These are phyloP conservation scores for Lucilia sericata DNA, from an alignment of 1,140 invertebrate genomes.

Conservation along the genomic window DNA sequence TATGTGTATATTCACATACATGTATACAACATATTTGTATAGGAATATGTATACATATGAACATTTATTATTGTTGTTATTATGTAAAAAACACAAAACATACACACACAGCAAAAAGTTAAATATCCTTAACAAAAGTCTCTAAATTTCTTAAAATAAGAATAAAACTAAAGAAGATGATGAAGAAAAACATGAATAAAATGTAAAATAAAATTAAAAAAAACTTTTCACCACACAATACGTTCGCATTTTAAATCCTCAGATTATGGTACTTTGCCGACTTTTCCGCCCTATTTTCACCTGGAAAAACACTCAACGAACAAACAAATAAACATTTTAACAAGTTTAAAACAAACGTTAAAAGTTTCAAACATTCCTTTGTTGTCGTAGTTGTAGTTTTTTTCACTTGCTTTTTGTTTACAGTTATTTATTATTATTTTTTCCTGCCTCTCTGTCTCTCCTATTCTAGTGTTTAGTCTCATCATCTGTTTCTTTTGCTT, in stretches of 20 bases:
- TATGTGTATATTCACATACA: too few relatives aligned
- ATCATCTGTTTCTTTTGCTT: not conserved
- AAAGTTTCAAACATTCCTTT: slow-evolving; percentile 20
- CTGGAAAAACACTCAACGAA: slow-evolving; percentile 19
- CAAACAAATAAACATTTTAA: slow-evolving; percentile 15
- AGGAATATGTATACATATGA: not conserved
- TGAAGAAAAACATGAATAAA: not conserved
- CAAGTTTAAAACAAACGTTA: slow-evolving; percentile 25
- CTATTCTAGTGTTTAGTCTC: not conserved
- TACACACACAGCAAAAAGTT: not conserved
- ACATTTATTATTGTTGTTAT: too few relatives aligned
- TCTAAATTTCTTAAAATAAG: not conserved
- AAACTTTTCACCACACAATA: slow-evolving; percentile 7
- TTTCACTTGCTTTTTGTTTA: not conserved
- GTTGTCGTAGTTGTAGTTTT: not conserved
- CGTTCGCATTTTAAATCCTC: not conserved
- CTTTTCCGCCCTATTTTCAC: not conserved
- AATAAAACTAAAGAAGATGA: not conserved
- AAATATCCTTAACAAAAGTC: slow-evolving; percentile 5
- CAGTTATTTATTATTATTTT: slow-evolving; percentile 21
- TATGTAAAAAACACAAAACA: not conserved
- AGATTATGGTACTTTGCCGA: not conserved
- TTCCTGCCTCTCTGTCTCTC: not conserved
- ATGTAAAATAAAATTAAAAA: not conserved
- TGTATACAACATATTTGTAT: not conserved